Base-by-base conservation (phyloP, 2,888 invertebrate genomes). In the Agonopterix arenella region DNA sequence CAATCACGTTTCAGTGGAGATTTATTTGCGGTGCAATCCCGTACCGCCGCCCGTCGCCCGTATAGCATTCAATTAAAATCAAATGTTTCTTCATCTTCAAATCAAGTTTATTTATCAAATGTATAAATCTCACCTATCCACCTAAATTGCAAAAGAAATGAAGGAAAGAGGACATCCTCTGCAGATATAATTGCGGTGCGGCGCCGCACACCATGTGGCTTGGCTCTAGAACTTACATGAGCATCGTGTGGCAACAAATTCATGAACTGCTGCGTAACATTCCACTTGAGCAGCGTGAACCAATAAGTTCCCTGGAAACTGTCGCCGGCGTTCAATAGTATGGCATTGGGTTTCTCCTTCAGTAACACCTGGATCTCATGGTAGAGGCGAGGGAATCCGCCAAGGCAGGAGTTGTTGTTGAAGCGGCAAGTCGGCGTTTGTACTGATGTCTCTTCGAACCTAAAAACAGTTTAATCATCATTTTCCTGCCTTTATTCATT, bases 291-390 rank as follows among this genome's bases (percentile, higher is more conserved):
- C 4, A 94, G 65, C 11, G 92, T 93, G 66, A 95, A 96, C 94
- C 95, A 96, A n/a, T 95, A 86, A 0, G 96, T 96, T 0, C 96
- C 96, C 71, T 96, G 95, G 73, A 93, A 97, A 70, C 93, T 93
- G 76, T 96, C 96, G 0, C 96, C 96, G 0, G 93, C 96, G 69
- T 96, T 95, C 50, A 97, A 76, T 38, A 95, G 91, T 13, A 97
- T 74, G 0, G 93, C 89, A 54, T 93, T 76, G 0, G 89, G 90
- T 55, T 92, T 90, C 56, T 80, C 69, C 1, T 73, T 61, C 40
- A 82, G 76, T 2, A 90, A 77, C 1, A 83, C 71, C 8, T 82
- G 80, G 13, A 93, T 89, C 47, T 91, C 90, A 16, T 90, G 78
- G 58, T 91, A 92, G 0, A 93, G 82, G 0, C 94, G 88, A 0